Percentiles rank a stretch among this genome's conserved stretches.
Evolutionary conservation across 2,888 invertebrate genomes (phyloP).

Genomic region (Timema podura): DNA sequence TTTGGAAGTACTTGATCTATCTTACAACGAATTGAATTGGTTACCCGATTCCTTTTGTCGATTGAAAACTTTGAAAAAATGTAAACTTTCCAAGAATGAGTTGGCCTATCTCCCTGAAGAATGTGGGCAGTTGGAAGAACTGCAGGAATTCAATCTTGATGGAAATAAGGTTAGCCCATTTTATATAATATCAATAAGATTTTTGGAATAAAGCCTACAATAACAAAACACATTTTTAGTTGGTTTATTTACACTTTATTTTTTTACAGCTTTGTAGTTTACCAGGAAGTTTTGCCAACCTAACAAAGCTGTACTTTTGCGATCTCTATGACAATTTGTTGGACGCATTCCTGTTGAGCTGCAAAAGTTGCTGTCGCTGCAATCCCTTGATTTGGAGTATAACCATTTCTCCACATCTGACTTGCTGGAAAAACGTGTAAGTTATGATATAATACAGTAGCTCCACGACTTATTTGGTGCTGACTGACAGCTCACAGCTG

Average conservation of each 20-base stretch:
- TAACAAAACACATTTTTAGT: neutral
- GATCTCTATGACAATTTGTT: neutral
- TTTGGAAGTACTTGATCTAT: neutral
- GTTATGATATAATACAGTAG: too few relatives aligned
- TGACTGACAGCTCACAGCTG: too few relatives aligned
- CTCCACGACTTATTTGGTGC: too few relatives aligned
- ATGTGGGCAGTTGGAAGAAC: neutral
- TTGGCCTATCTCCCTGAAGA: slow-evolving; percentile 1
- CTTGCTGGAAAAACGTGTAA: too few relatives aligned
- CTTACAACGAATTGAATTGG: neutral
- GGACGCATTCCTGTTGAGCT: neutral
- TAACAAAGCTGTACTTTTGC: neutral
- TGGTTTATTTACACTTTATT: neutral
- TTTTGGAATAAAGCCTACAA: neutral
- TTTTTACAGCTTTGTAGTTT: neutral
- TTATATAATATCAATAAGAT: neutral
- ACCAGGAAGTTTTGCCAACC: neutral
- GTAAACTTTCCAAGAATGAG: neutral
- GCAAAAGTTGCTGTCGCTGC: neutral
- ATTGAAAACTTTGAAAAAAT: neutral
- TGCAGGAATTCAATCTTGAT: slow-evolving; percentile 1
- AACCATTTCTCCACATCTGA: neutral
- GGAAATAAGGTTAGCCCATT: slow-evolving; percentile 6
- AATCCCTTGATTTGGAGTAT: neutral
- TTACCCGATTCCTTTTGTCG: neutral